Percentiles rank a stretch among this genome's conserved stretches.
These are phyloP conservation scores for Bombus pyrosoma DNA, from an alignment of 1,140 invertebrate genomes.

Conservation along the genomic window DNA sequence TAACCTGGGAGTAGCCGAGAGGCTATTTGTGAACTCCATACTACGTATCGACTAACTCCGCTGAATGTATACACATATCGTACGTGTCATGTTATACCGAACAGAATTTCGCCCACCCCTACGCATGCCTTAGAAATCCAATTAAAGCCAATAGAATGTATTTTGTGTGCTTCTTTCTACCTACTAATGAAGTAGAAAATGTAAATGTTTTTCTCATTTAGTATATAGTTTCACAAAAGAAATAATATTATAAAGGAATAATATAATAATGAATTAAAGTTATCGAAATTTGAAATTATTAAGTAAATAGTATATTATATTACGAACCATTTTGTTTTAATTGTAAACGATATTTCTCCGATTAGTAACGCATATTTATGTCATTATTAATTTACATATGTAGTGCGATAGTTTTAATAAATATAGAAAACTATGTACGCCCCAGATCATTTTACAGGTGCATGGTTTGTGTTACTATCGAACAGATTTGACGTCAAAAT, in stretches of 20 bases:
- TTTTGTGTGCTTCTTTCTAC: neutral
- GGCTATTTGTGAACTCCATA: slow-evolving; percentile 70
- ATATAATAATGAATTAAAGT: neutral
- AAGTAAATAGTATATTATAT: neutral
- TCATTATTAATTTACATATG: neutral
- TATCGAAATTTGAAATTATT: neutral
- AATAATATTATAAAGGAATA: neutral
- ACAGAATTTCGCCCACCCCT: slow-evolving; percentile 24
- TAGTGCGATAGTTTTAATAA: neutral
- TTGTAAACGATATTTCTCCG: neutral
- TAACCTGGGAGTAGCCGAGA: slow-evolving; percentile 53
- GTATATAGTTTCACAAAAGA: neutral
- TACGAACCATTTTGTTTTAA: neutral
- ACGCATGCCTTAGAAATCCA: slow-evolving; percentile 24
- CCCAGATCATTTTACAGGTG: slow-evolving; percentile 11
- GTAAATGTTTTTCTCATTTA: neutral
- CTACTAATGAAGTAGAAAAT: neutral
- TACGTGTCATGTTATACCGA: slow-evolving; percentile 24
- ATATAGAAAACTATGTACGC: neutral
- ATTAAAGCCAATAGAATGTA: neutral
- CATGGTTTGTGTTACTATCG: neutral
- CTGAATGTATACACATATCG: neutral
- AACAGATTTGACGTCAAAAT: neutral
- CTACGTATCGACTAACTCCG: slow-evolving; percentile 60
- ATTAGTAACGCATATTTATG: neutral